Evolutionary conservation across 2,113 vertebrate species (phyloP).

Genomic region (Pituophis catenifer): DNA sequence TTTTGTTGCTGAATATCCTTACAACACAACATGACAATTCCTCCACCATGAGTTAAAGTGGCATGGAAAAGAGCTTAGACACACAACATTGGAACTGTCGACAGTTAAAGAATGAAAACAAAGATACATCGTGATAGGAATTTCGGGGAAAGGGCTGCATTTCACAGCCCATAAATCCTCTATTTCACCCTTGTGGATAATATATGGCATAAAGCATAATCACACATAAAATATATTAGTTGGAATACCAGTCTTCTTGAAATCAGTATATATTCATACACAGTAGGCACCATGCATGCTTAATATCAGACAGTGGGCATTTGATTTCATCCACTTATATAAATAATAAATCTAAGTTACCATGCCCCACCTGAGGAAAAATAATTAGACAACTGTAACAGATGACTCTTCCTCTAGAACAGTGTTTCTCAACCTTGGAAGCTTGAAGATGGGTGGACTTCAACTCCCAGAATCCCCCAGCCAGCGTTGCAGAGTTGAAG

Average conservation of each 20-base stretch:
- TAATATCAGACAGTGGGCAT: slow-evolving; percentile 4
- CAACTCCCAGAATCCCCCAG: no score
- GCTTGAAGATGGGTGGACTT: no score
- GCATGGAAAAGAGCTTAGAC: background rate
- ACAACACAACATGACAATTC: background rate
- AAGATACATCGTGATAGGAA: background rate
- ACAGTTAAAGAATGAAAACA: background rate
- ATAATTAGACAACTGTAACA: background rate
- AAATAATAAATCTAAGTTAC: background rate
- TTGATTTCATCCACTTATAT: background rate
- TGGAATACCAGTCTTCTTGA: slow-evolving; percentile 38
- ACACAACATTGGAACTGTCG: background rate
- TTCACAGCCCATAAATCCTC: background rate
- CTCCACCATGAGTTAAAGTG: background rate
- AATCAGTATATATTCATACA: slow-evolving; percentile 39
- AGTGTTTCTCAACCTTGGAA: no score
- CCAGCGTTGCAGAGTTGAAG: no score
- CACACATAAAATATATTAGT: slow-evolving; percentile 45
- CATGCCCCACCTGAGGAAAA: background rate
- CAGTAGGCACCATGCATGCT: slow-evolving; percentile 52
- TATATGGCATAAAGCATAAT: slow-evolving; percentile 32
- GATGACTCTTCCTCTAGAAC: background rate
- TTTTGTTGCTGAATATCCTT: background rate
- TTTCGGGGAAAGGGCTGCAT: background rate
- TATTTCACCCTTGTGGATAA: background rate